Percentiles rank a stretch among this genome's conserved stretches.
phyloP scores from a whole-genome alignment of 1,140 invertebrate species.

The Hestina assimilis region DNA sequence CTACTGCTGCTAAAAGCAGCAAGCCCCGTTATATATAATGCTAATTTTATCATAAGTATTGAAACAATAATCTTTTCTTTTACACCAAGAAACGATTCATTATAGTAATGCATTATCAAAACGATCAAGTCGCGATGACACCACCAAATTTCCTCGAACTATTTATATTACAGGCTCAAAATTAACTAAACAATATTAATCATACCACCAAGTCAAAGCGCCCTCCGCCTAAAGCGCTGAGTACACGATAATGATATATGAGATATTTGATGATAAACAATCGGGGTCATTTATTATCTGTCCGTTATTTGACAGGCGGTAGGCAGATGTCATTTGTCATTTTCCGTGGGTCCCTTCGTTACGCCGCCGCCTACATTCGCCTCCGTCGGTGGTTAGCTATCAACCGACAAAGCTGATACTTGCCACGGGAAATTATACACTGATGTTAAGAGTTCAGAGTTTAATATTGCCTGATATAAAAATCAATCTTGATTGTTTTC shows the following conservation, averaged over 20 bases:
- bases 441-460: conserved; percentile 27
- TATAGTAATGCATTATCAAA: conserved; percentile 11
- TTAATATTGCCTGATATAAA: conserved; percentile 35
- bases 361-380: conserved; percentile 69
- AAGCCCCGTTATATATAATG: no score
- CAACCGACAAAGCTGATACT: conserved; percentile 56
- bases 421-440: conserved; percentile 32
- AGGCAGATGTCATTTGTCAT: conserved; percentile 80
- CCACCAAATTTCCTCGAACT: conserved; percentile 58
- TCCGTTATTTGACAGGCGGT: conserved; percentile 79
- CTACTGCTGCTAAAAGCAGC: no score
- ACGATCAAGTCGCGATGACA: conserved; percentile 43
- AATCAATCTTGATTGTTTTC: conserved; percentile 78
- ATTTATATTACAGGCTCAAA: conserved; percentile 68
- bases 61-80: no score
- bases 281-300: conserved; percentile 80
- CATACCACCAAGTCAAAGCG: conserved; percentile 59
- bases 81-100: neutral
- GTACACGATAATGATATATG: conserved; percentile 78
- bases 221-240: conserved; percentile 56
- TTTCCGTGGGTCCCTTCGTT: conserved; percentile 77
- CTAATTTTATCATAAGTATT: no score
- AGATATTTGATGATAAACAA: conserved; percentile 79
- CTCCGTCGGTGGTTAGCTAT: conserved; percentile 72
- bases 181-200: conserved; percentile 78